phyloP scores from a whole-genome alignment of 1,140 invertebrate species.

The Cyphomyrmex costatus region DNA sequence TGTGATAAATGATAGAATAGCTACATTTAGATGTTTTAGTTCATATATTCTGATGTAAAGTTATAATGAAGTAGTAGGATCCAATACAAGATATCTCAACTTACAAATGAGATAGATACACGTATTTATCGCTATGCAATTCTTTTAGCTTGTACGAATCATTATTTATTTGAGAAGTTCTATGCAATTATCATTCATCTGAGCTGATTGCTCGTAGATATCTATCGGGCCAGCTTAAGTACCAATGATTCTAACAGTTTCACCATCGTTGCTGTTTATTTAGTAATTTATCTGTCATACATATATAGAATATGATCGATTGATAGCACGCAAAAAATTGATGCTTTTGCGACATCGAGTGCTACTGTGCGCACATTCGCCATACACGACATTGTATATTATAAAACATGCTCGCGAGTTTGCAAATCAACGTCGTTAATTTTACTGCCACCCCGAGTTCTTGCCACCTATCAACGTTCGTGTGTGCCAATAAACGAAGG shows the following conservation, averaged over 20 bases:
- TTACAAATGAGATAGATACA: neutral
- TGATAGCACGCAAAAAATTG: neutral
- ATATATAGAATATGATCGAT: conserved; percentile 11
- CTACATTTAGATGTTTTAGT: neutral
- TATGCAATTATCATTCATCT: neutral
- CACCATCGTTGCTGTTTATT: conserved; percentile 28
- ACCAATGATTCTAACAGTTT: neutral
- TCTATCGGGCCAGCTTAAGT: neutral
- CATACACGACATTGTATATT: neutral
- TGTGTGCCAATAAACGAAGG: conserved; percentile 42
- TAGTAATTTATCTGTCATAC: conserved; percentile 27
- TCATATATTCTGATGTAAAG: neutral
- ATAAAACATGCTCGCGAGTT: conserved; percentile 13
- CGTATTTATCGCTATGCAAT: neutral
- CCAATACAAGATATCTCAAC: neutral
- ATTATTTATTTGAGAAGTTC: neutral
- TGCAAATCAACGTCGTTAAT: conserved; percentile 48
- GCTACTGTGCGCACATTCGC: neutral
- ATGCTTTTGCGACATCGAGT: conserved; percentile 1
- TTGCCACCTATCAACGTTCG: conserved; percentile 30
- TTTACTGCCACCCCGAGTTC: conserved; percentile 20
- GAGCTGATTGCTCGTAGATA: neutral
- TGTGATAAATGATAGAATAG: neutral
- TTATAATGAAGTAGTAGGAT: neutral
- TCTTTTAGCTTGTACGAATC: neutral